Evolutionary conservation across 2,797 vertebrate genomes (phyloP).

Genomic region (Vireo griseus): DNA sequence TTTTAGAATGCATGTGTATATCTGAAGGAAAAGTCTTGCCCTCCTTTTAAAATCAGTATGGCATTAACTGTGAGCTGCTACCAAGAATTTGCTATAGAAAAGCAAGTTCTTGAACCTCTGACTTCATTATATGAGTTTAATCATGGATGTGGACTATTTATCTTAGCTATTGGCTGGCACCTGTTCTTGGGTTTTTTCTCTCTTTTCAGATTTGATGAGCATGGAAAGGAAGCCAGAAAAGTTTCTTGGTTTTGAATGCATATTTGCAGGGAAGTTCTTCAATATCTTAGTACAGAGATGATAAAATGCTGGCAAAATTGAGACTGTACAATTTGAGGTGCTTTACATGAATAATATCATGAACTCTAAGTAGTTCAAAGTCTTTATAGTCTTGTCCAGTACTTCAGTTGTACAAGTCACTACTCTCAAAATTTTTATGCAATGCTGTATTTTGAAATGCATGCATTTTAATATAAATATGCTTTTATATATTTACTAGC

Average conservation of each 20-base stretch:
- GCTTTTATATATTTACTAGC: neutral
- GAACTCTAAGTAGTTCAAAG: neutral
- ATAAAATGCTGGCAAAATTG: neutral
- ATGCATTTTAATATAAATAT: neutral
- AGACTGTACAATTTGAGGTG: neutral
- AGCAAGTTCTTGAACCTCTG: neutral
- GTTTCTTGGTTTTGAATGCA: neutral
- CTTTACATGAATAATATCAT: neutral
- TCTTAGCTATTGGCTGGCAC: neutral
- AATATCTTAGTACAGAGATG: neutral
- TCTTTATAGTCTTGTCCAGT: neutral
- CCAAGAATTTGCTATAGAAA: neutral
- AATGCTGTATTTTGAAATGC: neutral
- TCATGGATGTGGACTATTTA: neutral
- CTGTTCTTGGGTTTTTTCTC: neutral
- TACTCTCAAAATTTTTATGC: neutral
- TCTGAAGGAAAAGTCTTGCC: neutral
- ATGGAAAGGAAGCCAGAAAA: neutral
- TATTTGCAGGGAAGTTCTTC: constrained; percentile 12
- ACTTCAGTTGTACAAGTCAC: neutral
- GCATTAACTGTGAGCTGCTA: neutral
- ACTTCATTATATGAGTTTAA: neutral
- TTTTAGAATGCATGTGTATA: neutral
- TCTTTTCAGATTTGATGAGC: neutral
- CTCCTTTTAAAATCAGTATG: neutral